Conservation (phyloP, 2,888 invertebrate genomes). For the Cylloceria caligata region DNA sequence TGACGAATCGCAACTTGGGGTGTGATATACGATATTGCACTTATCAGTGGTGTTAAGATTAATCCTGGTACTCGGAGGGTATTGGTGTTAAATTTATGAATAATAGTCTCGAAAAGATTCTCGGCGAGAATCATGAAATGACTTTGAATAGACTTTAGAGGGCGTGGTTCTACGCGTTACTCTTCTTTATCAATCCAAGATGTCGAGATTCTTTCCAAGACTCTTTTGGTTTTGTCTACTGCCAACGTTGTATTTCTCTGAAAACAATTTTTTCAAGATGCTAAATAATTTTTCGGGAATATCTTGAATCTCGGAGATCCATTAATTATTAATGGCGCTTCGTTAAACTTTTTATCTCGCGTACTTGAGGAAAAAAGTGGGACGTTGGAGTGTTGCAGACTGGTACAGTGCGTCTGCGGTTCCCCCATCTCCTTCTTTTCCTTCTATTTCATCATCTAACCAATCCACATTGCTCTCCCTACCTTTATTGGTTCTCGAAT, state of each 20-base stretch:
- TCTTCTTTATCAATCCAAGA: too few relatives aligned
- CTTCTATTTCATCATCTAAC: not conserved
- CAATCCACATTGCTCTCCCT: not conserved
- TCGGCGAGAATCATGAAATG: too few relatives aligned
- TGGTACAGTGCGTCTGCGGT: not conserved
- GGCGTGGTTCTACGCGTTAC: too few relatives aligned
- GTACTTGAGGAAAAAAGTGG: not conserved
- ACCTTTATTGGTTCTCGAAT: not conserved
- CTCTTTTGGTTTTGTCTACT: not conserved
- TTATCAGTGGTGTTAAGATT: too few relatives aligned
- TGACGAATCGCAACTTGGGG: too few relatives aligned
- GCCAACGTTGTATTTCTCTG: not conserved
- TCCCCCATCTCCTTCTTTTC: not conserved
- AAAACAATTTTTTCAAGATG: not conserved
- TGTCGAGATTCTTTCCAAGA: too few relatives aligned
- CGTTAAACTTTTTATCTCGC: not conserved
- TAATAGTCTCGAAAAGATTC: too few relatives aligned
- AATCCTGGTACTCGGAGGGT: too few relatives aligned
- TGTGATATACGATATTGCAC: too few relatives aligned
- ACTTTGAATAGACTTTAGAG: too few relatives aligned
- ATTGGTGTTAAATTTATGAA: too few relatives aligned
- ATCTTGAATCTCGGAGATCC: not conserved
- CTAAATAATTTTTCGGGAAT: not conserved
- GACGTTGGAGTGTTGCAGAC: not conserved
- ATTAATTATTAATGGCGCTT: not conserved